phyloP scores from a whole-genome alignment of 2,113 vertebrate species.

The Colaptes auratus region DNA sequence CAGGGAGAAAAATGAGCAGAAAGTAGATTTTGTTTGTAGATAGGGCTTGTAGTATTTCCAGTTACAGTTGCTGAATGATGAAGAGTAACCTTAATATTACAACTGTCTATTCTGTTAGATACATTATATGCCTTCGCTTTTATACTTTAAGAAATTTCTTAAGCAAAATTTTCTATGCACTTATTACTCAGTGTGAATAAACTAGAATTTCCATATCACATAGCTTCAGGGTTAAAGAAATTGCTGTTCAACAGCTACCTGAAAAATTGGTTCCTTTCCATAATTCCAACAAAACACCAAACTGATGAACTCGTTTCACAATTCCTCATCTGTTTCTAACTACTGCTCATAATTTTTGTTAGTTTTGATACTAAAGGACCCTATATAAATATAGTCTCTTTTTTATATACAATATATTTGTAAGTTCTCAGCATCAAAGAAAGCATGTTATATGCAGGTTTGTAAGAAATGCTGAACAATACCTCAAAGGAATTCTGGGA shows the following conservation, averaged over 20 bases:
- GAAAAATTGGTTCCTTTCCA: not conserved
- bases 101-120: not conserved
- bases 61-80: not conserved
- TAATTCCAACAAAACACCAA: not conserved
- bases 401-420: not conserved
- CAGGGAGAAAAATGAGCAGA: not conserved
- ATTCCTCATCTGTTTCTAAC: not conserved
- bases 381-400: not conserved
- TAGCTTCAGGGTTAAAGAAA: not conserved
- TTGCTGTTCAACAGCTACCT: not conserved
- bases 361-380: not conserved
- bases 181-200: not conserved
- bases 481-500: not conserved
- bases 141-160: not conserved
- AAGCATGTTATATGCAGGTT: not conserved
- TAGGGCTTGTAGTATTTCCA: not conserved
- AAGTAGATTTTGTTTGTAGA: not conserved
- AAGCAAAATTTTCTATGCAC: not conserved
- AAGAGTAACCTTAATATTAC: not conserved
- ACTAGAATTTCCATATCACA: not conserved
- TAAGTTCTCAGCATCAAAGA: not conserved
- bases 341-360: not conserved
- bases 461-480: not conserved
- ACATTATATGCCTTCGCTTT: not conserved
- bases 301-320: not conserved